Evolutionary conservation across 2,797 vertebrate genomes (phyloP), one percentile per base, ranked within the genome.

Genomic region (Poeciliopsis gracilis): DNA sequence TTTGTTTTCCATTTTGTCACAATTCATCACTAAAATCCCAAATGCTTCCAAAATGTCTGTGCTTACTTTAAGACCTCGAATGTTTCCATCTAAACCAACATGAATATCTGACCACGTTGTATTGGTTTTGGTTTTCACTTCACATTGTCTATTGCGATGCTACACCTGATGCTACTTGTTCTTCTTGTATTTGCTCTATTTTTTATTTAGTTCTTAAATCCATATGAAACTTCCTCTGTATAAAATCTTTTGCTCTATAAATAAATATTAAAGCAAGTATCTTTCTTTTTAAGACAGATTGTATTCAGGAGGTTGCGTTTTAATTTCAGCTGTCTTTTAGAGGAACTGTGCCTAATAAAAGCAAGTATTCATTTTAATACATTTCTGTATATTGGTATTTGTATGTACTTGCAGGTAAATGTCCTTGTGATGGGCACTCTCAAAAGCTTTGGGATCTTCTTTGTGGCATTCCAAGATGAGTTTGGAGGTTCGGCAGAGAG

Each of bases 371-470:
- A 46, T 25, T 4, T 41, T 41, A 33, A 33, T 61, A 8, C 10
- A 45, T 63, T 30, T 45, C n/a, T 33, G 5, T 55, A 10, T 13
- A 41, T 61, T 51, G 72, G 10, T 1, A n/a, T 81, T 18, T 79
- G 4, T 53, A 12, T 73, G 28, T 75, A 10, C 45, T 16, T 45
- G 8, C 94, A 99, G 98, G 97, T 99, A 38, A 99, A 98, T 0
- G 94, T 98, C n/a, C 90, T 97, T 0, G 96, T 98, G 67, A 97
- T 98, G 95, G 98, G 97, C 82, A 97, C 93, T 71, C 90, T 96
- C 78, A 99, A 98, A 93, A 97, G 93, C 61, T 99, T 97, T 72
- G 97, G 97, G 72, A 97, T 99, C 88, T 99, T 98, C 94, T 98
- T 98, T 0, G 96, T 99, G 92, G 96, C 96, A 20, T 97, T 99